Base-by-base conservation (phyloP, 2,113 vertebrate species). In the Physeter macrocephalus region DNA sequence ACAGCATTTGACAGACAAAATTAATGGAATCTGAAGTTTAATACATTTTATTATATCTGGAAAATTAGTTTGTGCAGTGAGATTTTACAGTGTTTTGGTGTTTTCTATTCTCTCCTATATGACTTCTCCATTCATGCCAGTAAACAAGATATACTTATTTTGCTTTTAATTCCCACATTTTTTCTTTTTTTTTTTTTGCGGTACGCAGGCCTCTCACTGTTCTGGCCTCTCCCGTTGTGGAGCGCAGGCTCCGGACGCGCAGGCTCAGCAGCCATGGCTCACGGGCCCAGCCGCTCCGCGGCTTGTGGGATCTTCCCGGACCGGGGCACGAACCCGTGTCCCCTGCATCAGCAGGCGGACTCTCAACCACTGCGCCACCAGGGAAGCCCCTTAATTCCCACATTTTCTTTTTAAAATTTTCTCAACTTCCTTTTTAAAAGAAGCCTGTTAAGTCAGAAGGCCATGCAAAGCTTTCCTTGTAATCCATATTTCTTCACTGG, bases 61-160 rank as follows among this genome's bases (percentile, higher is more conserved):
- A 71, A 94, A 97, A 52, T n/a, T 66, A 84, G 3, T 86, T 93
- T 80, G 59, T 29, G 69, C 92, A 80, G 69, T 96, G 31, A 80
- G 4, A 7, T 77, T 96, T 71, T 86, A 67, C 10, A 80, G 27
- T 92, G 54, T 72, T 94, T 88, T 75, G 34, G 18, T 83, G 64
- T 77, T 96, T 88, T 86, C 10, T 62, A 3, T 78, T 59, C 92
- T 74, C 41, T 27, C 52, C 31, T 86, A 29, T 3, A 87, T 92
- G 61, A 74, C 64, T 66, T 69, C 3, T 72, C 39, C 20, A 25
- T 27, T 91, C 43, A 80, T 88, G 39, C 54, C 52, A 84, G 29
- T 82, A 93, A 94, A 62, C 8, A 88, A 71, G 49, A 82, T 36
- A 52, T 10, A n/a, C 36, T 89, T 91, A 17, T 71, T 95, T 89